phyloP scores from a whole-genome alignment of 2,113 vertebrate genomes.

The Apodemus sylvaticus region DNA sequence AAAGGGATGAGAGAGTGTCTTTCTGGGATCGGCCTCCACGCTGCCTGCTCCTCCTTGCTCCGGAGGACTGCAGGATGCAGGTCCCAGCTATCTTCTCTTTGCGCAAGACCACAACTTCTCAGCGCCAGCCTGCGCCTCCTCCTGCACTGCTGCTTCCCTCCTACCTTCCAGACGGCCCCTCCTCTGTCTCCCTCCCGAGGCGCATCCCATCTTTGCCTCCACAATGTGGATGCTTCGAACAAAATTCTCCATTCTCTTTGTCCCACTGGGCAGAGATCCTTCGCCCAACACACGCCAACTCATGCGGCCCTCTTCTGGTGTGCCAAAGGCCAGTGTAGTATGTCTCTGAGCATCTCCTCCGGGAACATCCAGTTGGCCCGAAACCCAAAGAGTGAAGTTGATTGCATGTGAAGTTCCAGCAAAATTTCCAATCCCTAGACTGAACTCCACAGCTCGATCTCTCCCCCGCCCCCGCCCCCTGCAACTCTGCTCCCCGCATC shows the following conservation, averaged over 20 bases:
- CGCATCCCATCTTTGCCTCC: not conserved
- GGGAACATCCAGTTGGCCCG: not conserved
- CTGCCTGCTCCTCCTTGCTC: not conserved
- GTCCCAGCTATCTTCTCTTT: not conserved
- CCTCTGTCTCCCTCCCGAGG: slow-evolving; percentile 18
- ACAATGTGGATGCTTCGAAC: not conserved
- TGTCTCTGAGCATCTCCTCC: not conserved
- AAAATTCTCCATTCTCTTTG: not conserved
- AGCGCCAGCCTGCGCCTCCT: not conserved
- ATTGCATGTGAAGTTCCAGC: not conserved
- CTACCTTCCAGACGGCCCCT: slow-evolving; percentile 36
- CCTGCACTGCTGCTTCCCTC: not conserved
- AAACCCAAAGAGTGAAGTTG: not conserved
- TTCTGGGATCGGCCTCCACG: not conserved
- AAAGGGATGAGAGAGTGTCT: not conserved
- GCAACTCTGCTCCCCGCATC: not conserved
- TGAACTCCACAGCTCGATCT: slow-evolving; percentile 11
- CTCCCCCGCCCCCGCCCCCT: not conserved
- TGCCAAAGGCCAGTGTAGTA: not conserved
- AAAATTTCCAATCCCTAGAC: not conserved
- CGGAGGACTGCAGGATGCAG: not conserved
- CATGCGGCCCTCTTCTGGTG: not conserved
- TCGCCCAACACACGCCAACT: not conserved
- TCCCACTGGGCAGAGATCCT: not conserved
- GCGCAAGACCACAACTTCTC: not conserved